Base-by-base conservation (phyloP, 2,797 vertebrate genomes). In the Todus mexicanus region DNA sequence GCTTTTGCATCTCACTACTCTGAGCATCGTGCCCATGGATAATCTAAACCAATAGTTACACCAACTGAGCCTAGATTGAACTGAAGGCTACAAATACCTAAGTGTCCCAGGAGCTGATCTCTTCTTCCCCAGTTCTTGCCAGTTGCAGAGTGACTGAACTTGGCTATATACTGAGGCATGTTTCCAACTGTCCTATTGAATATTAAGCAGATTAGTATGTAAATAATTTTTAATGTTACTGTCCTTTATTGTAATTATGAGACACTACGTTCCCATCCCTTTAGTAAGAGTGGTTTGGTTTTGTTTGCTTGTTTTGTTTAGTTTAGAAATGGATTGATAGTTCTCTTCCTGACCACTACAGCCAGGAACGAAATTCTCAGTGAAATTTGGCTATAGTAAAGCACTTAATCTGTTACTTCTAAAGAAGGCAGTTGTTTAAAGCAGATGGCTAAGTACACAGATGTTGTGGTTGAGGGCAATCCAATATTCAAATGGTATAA, bases 401-500 rank as follows among this genome's bases (percentile, higher is more conserved):
- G 60, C 15, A 50, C 22, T 60, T 74, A n/a, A 92, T 84, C 88
- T 94, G 51, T 87, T 91, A 47, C 15, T 85, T 94, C 61, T 94
- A 79, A 92, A 89, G 64, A 60, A 85, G 78, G 56, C 86, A 87
- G 66, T 83, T 92, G 84, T 88, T 94, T 83, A 87, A 95, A 95
- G 91, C 93, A 92, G 91, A 92, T 96, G 93, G 74, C 84, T 78
- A 91, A 94, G 80, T 56, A 91, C 80, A 82, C 89, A 89, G 85
- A 91, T 94, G 87, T 92, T 91, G 89, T 87, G 42, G 72, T 82
- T 91, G 76, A 92, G 74, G 85, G 68, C 56, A 91, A 92, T 87
- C 64, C 74, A 84, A 13, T 76, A 82, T 60, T 90, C 76, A 92
- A 93, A 64, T 75, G 61, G 76, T 53, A 73, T 88, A 69, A 92